Conservation (phyloP, 2,797 vertebrate genomes). For the Chloroceryle amazona region DNA sequence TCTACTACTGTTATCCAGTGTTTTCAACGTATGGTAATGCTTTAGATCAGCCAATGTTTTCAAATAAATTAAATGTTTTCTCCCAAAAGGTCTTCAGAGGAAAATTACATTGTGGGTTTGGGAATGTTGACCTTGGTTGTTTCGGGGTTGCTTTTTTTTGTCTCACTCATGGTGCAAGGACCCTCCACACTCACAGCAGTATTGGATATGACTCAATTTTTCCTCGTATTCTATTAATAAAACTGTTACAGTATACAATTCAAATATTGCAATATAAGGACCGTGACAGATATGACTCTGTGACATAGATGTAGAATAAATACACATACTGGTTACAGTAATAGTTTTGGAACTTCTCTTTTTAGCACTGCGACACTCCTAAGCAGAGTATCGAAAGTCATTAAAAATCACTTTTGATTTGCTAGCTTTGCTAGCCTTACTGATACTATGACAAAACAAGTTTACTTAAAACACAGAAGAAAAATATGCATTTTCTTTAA, state of each 20-base stretch:
- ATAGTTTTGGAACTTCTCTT: background rate
- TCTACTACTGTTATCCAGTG: background rate
- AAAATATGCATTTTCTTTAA: constrained; percentile 60
- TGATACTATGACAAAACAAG: background rate
- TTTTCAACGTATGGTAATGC: background rate
- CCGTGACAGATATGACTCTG: background rate
- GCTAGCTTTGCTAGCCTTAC: background rate
- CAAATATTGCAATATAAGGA: background rate
- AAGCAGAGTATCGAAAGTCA: background rate
- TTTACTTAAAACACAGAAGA: background rate
- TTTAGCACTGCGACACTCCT: background rate
- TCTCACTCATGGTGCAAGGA: background rate
- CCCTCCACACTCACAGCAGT: background rate
- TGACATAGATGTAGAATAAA: background rate
- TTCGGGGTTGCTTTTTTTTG: background rate
- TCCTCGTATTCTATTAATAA: background rate
- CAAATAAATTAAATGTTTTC: background rate
- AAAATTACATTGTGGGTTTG: background rate
- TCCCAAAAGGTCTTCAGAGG: background rate
- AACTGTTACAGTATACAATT: background rate
- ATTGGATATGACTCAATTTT: fast-evolving
- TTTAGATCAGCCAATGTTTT: background rate
- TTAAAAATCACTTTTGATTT: background rate
- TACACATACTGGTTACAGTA: background rate
- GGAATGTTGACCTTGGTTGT: background rate